Evolutionary conservation across 2,797 vertebrate species (phyloP), one percentile per base, ranked within the genome.

Genomic region (Arnoldichthys spilopterus): DNA sequence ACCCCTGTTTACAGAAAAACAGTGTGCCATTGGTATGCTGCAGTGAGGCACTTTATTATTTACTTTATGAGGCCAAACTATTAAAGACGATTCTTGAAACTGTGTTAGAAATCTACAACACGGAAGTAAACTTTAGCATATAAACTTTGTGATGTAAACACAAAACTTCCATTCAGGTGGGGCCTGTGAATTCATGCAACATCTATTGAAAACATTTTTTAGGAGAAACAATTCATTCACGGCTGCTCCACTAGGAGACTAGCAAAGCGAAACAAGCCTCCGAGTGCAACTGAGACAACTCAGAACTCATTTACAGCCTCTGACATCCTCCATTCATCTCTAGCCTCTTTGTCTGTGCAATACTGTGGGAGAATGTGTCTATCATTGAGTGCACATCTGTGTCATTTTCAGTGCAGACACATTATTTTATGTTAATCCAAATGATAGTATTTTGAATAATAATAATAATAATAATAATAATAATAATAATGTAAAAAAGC

Each of bases 361-460:
- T 30, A 26, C 56, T 8, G 30, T 62, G 56, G 56, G 15, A 45
- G 56, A 51, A 69, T 24, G 66, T 22, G 72, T 73, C 71, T 79
- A 77, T 78, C 71, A 59, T 40, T 24, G 16, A 22, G 67, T 7
- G 40, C 26, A 79, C 53, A 22, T 76, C 26, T 26, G 69, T 70
- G 56, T 58, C 53, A 6, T 58, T 82, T 82, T 63, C 64, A 79
- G 16, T 40, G 40, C 32, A 49, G 59, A 73, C 71, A 82, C 74
- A 40, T 59, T 75, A 56, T 72, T 79, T 66, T 37, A 76, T 49
- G 77, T 70, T 76, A 77, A 83, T 79, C 71, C 76, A 74, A 74
- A 83, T 72, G 40, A 56, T 47, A 51, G 45, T 54, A 62, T 82
- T 80, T 76, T 71, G 37, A 63, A 63, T 63, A 30, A 59, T 26